A percentile compares a stretch with the other conserved stretches of the same genome.
Evolutionary conservation across 2,797 vertebrate genomes (phyloP).

Genomic region (Sebastes kiyomatsui): DNA sequence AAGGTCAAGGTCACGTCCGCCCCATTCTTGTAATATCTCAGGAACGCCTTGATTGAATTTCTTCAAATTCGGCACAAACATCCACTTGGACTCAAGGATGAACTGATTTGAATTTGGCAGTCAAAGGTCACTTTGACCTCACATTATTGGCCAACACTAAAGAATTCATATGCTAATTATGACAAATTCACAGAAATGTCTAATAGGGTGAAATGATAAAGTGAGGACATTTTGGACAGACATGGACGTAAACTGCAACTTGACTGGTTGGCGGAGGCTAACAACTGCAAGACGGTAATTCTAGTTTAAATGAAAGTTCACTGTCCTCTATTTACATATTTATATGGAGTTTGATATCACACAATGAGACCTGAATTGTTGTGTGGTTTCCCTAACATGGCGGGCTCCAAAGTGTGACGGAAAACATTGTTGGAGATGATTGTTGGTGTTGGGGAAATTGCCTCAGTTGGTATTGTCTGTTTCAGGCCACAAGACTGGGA

Average conservation of each 20-base stretch:
- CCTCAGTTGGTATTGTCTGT: conserved; percentile 55
- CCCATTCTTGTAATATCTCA: too few species aligned
- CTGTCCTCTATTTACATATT: neutral
- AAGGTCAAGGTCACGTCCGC: too few species aligned
- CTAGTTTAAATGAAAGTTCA: neutral
- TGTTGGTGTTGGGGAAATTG: conserved; percentile 52
- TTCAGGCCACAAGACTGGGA: conserved; percentile 55
- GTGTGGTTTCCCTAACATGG: neutral
- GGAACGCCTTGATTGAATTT: too few species aligned
- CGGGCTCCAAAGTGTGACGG: conserved; percentile 37
- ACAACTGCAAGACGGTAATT: fast-evolving
- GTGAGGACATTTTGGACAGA: too few species aligned
- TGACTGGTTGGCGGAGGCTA: fast-evolving
- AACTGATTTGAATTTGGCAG: neutral
- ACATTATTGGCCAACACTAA: too few species aligned
- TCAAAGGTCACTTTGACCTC: neutral
- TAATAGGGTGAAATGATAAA: too few species aligned
- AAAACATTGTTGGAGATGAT: conserved; percentile 53
- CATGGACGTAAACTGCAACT: too few species aligned
- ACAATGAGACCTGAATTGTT: neutral
- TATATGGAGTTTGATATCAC: neutral
- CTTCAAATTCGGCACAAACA: too few species aligned
- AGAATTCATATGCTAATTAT: too few species aligned
- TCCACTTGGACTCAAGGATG: too few species aligned
- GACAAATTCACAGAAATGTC: too few species aligned